Conservation (phyloP, 2,888 invertebrate species). For the Onthophagus sagittarius region DNA sequence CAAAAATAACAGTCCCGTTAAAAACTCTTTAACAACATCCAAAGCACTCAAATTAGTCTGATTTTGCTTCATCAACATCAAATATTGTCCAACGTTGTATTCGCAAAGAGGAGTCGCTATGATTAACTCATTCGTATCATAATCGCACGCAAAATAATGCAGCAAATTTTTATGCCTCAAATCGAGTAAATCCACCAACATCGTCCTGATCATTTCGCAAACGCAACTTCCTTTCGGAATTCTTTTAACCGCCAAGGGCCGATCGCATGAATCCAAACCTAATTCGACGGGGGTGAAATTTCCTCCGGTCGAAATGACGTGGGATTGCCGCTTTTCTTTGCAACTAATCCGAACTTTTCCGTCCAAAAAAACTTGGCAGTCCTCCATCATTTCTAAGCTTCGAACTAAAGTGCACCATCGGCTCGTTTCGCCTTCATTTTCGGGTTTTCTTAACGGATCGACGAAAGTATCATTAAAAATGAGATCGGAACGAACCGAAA, state of each 20-base stretch:
- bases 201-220: slow-evolving; percentile 35
- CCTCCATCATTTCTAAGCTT: slow-evolving; percentile 33
- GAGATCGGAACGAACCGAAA: slow-evolving; percentile 19
- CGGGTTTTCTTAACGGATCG: slow-evolving; percentile 20
- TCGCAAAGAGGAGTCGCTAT: slow-evolving; percentile 45
- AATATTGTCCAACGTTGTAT: slow-evolving; percentile 45
- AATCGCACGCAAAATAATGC: slow-evolving; percentile 40
- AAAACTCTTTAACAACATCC: slow-evolving; percentile 38
- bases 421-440: slow-evolving; percentile 27
- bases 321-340: slow-evolving; percentile 32
- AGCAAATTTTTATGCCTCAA: slow-evolving; percentile 39
- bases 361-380: slow-evolving; percentile 30
- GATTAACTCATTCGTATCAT: slow-evolving; percentile 39
- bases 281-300: slow-evolving; percentile 45
- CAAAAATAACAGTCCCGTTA: slow-evolving; percentile 41
- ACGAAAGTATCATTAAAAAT: slow-evolving; percentile 20
- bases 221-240: slow-evolving; percentile 34
- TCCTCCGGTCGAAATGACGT: slow-evolving; percentile 40
- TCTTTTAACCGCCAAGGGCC: slow-evolving; percentile 39
- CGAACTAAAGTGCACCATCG: slow-evolving; percentile 33
- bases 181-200: slow-evolving; percentile 38
- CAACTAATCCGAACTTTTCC: slow-evolving; percentile 37
- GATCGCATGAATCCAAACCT: slow-evolving; percentile 40
- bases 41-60: slow-evolving; percentile 34
- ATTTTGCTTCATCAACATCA: slow-evolving; percentile 38